These are phyloP conservation scores for Drosophila anceps DNA, from an alignment of 2,888 invertebrate species.

Conservation along the genomic window DNA sequence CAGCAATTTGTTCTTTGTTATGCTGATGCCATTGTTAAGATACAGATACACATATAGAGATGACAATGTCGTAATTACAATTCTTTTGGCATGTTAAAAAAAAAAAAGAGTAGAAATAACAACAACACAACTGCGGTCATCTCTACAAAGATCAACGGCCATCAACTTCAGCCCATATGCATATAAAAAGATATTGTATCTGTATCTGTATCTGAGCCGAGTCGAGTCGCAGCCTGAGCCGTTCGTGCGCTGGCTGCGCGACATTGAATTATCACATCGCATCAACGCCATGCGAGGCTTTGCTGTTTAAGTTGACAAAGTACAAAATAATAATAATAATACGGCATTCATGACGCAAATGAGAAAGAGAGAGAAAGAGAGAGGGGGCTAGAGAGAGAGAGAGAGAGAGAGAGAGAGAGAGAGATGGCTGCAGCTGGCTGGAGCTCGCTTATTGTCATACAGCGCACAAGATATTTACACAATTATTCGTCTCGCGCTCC, in stretches of 20 bases:
- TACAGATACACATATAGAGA: conserved; percentile 36
- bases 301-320: conserved; percentile 70
- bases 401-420: neutral
- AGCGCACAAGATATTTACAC: conserved; percentile 76
- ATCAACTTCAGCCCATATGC: conserved; percentile 38
- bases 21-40: conserved; percentile 74
- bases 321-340: conserved; percentile 66
- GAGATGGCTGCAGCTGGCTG: conserved; percentile 3
- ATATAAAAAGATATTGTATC: conserved; percentile 73
- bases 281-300: conserved; percentile 33
- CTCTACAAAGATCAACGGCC: conserved; percentile 69
- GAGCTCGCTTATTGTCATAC: conserved; percentile 71
- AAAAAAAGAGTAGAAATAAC: conserved; percentile 38
- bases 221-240: conserved; percentile 49
- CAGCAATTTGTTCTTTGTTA: conserved; percentile 73
- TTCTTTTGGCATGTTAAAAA: conserved; percentile 76
- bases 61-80: conserved; percentile 75
- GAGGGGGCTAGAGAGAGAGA: neutral
- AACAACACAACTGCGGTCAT: conserved; percentile 65
- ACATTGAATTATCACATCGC: conserved; percentile 79
- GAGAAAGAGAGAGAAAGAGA: neutral
- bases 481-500: conserved; percentile 52
- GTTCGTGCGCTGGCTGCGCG: conserved; percentile 68
- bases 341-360: conserved; percentile 66
- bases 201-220: conserved; percentile 31